A percentile compares a stretch with the other conserved stretches of the same genome.
These are phyloP conservation scores for Magallana ariakensis DNA, from an alignment of 1,140 invertebrate species.

Conservation along the genomic window DNA sequence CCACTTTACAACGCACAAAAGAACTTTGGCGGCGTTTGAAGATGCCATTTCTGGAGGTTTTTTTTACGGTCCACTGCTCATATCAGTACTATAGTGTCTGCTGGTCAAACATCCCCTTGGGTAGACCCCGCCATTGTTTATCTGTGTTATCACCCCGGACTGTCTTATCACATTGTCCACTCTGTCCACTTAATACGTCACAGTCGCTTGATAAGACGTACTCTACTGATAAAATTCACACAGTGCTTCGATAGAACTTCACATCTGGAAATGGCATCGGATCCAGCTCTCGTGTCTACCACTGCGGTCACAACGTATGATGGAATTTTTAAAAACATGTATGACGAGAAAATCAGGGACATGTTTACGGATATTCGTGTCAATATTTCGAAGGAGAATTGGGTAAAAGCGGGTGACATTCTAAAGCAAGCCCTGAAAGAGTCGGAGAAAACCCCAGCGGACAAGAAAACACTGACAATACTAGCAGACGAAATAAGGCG, in stretches of 20 bases:
- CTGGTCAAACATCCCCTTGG: too few relatives aligned
- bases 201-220: too few relatives aligned
- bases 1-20: not conserved
- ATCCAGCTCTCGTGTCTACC: constrained; percentile 40
- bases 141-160: too few relatives aligned
- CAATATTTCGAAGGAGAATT: constrained; percentile 52
- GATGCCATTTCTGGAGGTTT: too few relatives aligned
- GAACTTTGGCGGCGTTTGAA: not conserved
- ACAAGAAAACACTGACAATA: constrained; percentile 57
- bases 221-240: too few relatives aligned
- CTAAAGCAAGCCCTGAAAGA: constrained; percentile 49
- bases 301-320: constrained; percentile 62
- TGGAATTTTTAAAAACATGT: constrained; percentile 68
- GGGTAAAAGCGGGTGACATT: constrained; percentile 37
- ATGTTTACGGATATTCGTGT: constrained; percentile 54
- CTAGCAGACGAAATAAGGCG: constrained; percentile 57
- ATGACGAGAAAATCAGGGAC: constrained; percentile 51
- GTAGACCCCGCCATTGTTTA: too few relatives aligned
- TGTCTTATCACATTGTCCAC: too few relatives aligned
- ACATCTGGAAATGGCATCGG: not conserved
- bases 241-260: too few relatives aligned
- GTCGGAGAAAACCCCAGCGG: constrained; percentile 19
- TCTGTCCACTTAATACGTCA: too few relatives aligned
- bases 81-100: too few relatives aligned
- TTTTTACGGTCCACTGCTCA: too few relatives aligned